A percentile compares a stretch with the other conserved stretches of the same genome.
Conservation (phyloP, 2,797 vertebrate species). For the Nannoperca obscura region DNA sequence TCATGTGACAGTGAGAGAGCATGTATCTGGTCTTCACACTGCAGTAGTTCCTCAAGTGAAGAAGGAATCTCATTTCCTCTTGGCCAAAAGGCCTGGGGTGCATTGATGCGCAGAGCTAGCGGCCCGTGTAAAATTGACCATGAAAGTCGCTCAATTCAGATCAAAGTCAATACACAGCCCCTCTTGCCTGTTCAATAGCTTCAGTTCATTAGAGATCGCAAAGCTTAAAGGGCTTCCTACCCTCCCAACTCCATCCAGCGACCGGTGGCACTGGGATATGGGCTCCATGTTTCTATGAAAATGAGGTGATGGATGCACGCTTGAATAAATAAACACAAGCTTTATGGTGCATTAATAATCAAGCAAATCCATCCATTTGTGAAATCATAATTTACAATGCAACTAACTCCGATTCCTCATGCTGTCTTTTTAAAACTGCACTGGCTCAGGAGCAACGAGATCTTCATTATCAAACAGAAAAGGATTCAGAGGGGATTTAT, state of each 20-base stretch:
- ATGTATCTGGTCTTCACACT: constrained; percentile 58
- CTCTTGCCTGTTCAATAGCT: constrained; percentile 71
- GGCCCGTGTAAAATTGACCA: constrained; percentile 79
- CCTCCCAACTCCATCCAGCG: constrained; percentile 19
- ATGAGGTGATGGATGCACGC: background rate
- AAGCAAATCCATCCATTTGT: background rate
- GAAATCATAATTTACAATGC: background rate
- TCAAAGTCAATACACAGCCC: constrained; percentile 81
- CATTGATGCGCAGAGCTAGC: constrained; percentile 71
- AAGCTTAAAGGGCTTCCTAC: constrained; percentile 45
- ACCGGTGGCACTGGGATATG: constrained; percentile 32
- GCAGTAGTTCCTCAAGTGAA: constrained; percentile 66
- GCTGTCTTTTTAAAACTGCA: background rate
- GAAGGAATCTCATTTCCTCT: constrained; percentile 76
- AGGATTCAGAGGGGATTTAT: constrained; percentile 7
- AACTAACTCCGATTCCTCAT: background rate
- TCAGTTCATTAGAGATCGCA: constrained; percentile 68
- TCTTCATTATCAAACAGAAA: background rate
- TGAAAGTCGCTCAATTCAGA: constrained; percentile 83
- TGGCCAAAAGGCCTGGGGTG: constrained; percentile 66
- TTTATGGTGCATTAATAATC: background rate
- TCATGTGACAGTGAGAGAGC: constrained; percentile 36
- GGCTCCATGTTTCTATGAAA: background rate
- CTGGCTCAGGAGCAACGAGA: constrained; percentile 6
- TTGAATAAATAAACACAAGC: background rate